phyloP scores from a whole-genome alignment of 2,888 invertebrate genomes.

The Heteromyza rotundicornis region DNA sequence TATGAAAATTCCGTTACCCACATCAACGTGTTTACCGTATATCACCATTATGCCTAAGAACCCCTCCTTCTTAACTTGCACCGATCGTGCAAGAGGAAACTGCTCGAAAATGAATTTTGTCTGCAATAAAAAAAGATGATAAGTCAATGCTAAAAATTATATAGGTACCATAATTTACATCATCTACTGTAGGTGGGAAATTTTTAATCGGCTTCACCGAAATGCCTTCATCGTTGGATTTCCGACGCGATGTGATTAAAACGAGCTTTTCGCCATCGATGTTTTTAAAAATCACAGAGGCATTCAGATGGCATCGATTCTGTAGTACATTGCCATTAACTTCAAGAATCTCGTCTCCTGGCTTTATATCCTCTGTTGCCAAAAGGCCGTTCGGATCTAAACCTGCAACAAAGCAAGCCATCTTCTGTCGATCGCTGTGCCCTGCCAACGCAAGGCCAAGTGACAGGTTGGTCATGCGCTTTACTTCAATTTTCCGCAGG shows the following conservation, averaged over 20 bases:
- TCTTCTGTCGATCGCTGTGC: constrained; percentile 89
- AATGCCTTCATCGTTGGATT: constrained; percentile 67
- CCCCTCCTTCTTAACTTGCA: constrained; percentile 83
- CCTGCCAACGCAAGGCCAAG: constrained; percentile 94
- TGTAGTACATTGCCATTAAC: constrained; percentile 93
- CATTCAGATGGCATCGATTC: constrained; percentile 95
- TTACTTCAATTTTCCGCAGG: constrained; percentile 70
- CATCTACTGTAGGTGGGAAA: constrained; percentile 83
- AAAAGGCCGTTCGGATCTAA: constrained; percentile 88
- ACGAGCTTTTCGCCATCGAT: constrained; percentile 83
- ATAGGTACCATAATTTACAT: constrained; percentile 65
- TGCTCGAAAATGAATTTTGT: constrained; percentile 59
- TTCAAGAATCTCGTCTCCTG: constrained; percentile 96
- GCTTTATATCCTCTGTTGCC: constrained; percentile 75
- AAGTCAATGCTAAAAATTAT: not conserved
- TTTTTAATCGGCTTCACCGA: constrained; percentile 89
- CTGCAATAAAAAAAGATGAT: constrained; percentile 31
- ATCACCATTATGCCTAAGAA: constrained; percentile 91
- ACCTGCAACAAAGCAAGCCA: constrained; percentile 98
- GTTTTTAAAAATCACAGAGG: constrained; percentile 93
- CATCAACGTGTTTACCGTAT: constrained; percentile 90
- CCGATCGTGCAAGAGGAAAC: constrained; percentile 69
- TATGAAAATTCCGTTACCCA: constrained; percentile 90
- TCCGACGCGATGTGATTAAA: constrained; percentile 68
- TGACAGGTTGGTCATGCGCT: constrained; percentile 76